phyloP scores from a whole-genome alignment of 2,888 invertebrate species.

The Ashinkailepas kermadecensis region DNA sequence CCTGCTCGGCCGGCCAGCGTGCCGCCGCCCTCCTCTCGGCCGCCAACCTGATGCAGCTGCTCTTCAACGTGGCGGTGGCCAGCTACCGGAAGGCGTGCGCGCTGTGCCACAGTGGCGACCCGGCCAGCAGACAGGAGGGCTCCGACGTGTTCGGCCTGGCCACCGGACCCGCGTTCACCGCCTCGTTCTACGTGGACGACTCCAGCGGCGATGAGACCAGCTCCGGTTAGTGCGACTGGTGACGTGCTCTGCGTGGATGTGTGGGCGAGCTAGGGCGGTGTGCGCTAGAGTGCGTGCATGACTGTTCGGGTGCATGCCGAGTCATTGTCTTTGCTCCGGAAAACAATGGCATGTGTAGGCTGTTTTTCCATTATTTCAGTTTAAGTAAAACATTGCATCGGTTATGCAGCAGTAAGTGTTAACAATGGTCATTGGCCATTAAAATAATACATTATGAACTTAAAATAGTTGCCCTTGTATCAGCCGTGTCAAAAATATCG shows the following conservation, averaged over 20 bases:
- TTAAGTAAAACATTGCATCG: too few relatives aligned
- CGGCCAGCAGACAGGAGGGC: background rate
- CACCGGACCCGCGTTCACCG: conserved; percentile 6
- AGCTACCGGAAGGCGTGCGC: conserved; percentile 66
- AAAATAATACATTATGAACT: too few relatives aligned
- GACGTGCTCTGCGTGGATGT: background rate
- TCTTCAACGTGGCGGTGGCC: conserved; percentile 80
- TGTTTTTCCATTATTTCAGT: too few relatives aligned
- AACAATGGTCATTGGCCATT: too few relatives aligned
- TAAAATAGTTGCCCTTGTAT: too few relatives aligned
- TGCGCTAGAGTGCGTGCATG: too few relatives aligned
- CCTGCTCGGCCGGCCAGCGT: conserved; percentile 60
- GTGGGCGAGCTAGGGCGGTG: too few relatives aligned
- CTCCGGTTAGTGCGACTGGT: background rate
- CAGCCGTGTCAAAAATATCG: too few relatives aligned
- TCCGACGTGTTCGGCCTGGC: conserved; percentile 11
- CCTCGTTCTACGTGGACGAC: conserved; percentile 25
- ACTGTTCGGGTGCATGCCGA: too few relatives aligned
- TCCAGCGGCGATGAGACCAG: conserved; percentile 28
- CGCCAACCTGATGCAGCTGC: conserved; percentile 67
- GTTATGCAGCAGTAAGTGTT: too few relatives aligned
- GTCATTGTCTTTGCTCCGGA: too few relatives aligned
- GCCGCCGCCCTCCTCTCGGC: conserved; percentile 61
- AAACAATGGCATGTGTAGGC: too few relatives aligned
- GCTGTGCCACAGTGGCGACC: background rate